These are phyloP conservation scores for Scaptomyza montana DNA, from an alignment of 1,140 invertebrate species.

Conservation along the genomic window DNA sequence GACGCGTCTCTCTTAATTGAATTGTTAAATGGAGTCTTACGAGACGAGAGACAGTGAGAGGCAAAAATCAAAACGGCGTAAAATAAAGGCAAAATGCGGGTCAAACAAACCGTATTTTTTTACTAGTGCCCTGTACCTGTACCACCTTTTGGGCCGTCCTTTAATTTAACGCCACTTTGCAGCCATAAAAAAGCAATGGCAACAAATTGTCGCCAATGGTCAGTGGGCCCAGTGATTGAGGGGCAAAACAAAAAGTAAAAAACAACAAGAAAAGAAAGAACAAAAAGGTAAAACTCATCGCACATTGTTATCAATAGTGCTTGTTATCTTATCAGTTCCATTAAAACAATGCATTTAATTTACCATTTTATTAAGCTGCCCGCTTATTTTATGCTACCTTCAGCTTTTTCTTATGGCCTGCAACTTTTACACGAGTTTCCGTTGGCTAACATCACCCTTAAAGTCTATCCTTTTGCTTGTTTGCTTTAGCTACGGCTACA, in stretches of 20 bases:
- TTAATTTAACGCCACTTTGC: conserved; percentile 78
- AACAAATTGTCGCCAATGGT: conserved; percentile 75
- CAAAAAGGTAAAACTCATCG: conserved; percentile 53
- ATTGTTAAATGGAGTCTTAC: conserved; percentile 81
- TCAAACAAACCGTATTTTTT: conserved; percentile 38
- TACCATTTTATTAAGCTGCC: conserved; percentile 64
- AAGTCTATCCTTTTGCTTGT: neutral
- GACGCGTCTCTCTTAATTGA: conserved; percentile 65
- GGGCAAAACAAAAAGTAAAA: neutral
- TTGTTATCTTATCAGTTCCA: conserved; percentile 61
- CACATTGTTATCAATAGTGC: conserved; percentile 61
- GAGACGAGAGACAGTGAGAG: conserved; percentile 29
- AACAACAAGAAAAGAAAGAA: conserved; percentile 12
- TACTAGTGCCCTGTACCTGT: no score
- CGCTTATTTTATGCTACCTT: conserved; percentile 34
- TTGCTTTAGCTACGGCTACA: conserved; percentile 15
- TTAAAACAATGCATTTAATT: conserved; percentile 60
- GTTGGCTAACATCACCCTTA: conserved; percentile 29
- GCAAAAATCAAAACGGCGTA: conserved; percentile 77
- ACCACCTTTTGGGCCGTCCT: conserved; percentile 19
- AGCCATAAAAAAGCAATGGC: conserved; percentile 67
- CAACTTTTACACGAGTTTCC: conserved; percentile 46
- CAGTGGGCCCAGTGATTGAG: conserved; percentile 24
- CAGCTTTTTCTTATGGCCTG: neutral
- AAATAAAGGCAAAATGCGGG: conserved; percentile 71